Base-by-base conservation (phyloP, 1,140 invertebrate genomes). In the Panulirus ornatus region DNA sequence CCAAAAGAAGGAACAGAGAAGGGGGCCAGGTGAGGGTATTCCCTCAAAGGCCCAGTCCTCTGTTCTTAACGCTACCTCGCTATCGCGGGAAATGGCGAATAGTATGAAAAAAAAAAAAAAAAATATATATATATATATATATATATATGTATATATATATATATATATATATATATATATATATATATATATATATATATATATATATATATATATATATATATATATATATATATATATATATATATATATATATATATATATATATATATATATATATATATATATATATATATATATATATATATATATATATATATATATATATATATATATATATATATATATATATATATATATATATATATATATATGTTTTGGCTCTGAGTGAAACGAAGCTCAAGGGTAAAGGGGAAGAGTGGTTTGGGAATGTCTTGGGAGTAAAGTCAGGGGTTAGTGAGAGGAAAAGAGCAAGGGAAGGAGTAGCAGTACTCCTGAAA, bases 81-180 rank as follows among this genome's bases (percentile, higher is more conserved):
- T n/a, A n/a, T n/a, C n/a, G n/a, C n/a, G n/a, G n/a, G n/a, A n/a
- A n/a, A n/a, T n/a, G n/a, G n/a, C n/a, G n/a, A n/a, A n/a, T n/a
- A n/a, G n/a, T n/a, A n/a, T n/a, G n/a, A n/a, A n/a, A n/a, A n/a
- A n/a, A n/a, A n/a, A n/a, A n/a, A n/a, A n/a, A n/a, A n/a, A n/a
- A 22, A 11, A 73, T 73, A 73, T 73, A 73, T 73, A 73, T 73
- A 73, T 73, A 73, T 73, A 73, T 73, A 73, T 73, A 73, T 58
- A 73, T 73, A 73, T 73, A 73, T 73, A 73, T 73, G 27, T 73
- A 73, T 73, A 73, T 73, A 73, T 22, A 73, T 58, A 73, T 73
- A 73, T 73, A 73, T 73, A 73, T 73, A 73, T 73, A 73, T 73
- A 73, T 73, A 73, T 73, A 73, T 73, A 73, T 73, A 73, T 73